A percentile compares a stretch with the other conserved stretches of the same genome.
Evolutionary conservation across 2,888 invertebrate species (phyloP).

Genomic region (Trissoscelio sp.): DNA sequence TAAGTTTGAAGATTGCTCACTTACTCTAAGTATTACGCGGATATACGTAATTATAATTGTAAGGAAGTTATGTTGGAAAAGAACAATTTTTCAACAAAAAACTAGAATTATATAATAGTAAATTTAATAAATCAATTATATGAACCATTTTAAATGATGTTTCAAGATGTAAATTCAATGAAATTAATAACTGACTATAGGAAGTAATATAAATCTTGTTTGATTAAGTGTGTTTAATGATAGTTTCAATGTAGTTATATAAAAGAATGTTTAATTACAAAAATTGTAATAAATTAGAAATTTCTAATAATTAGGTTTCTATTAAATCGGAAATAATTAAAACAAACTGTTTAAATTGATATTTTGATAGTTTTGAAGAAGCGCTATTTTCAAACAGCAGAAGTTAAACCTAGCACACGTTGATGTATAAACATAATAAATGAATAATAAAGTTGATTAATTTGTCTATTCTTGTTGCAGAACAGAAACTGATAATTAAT

Average conservation of each 20-base stretch:
- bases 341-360: too few species aligned
- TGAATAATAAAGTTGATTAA: too few species aligned
- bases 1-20: not conserved
- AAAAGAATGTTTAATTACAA: not conserved
- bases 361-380: too few species aligned
- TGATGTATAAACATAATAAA: too few species aligned
- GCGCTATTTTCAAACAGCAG: too few species aligned
- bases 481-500: too few species aligned
- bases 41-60: not conserved
- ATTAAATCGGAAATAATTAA: too few species aligned
- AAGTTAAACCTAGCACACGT: too few species aligned
- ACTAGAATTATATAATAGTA: not conserved
- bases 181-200: not conserved
- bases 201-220: slow-evolving; percentile 5
- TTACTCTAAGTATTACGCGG: slow-evolving; percentile 4
- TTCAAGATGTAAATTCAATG: not conserved
- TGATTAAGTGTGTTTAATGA: slow-evolving; percentile 1
- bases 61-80: not conserved
- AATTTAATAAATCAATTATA: not conserved
- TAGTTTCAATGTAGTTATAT: not conserved
- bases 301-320: too few species aligned
- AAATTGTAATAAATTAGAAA: too few species aligned
- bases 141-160: not conserved
- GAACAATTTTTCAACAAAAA: too few species aligned
- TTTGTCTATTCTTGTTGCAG: too few species aligned